Conservation (phyloP, 2,888 invertebrate species). For the Sicus ferrugineus region DNA sequence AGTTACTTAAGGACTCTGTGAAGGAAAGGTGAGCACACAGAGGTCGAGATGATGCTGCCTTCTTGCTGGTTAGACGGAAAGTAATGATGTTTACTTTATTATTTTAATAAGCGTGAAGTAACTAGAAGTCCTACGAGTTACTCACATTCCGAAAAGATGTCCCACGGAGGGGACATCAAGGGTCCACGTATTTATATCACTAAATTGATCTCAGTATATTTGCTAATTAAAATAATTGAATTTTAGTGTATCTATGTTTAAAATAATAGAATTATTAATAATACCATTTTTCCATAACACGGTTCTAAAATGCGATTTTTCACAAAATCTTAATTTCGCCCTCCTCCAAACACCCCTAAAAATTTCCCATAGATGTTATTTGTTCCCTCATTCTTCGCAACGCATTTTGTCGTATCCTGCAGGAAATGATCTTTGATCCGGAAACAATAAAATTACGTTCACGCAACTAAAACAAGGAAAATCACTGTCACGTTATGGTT, state of each 20-base stretch:
- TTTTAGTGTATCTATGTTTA: neutral
- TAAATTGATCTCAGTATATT: too few species aligned
- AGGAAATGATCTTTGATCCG: slow-evolving; percentile 64
- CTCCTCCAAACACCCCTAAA: neutral
- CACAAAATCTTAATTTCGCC: neutral
- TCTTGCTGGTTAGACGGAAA: slow-evolving; percentile 1
- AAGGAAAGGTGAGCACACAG: neutral
- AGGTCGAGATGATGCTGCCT: neutral
- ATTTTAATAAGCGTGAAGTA: neutral
- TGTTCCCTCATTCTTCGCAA: slow-evolving; percentile 20
- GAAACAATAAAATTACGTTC: slow-evolving; percentile 57
- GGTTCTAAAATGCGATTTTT: too few species aligned
- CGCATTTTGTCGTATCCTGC: slow-evolving; percentile 53
- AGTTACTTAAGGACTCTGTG: neutral
- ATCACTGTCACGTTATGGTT: slow-evolving; percentile 45
- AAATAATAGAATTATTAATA: too few species aligned
- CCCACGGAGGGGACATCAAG: too few species aligned
- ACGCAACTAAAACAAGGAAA: slow-evolving; percentile 43
- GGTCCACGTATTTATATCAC: too few species aligned
- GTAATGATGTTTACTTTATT: neutral
- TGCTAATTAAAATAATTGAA: neutral
- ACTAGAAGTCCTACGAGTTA: too few species aligned
- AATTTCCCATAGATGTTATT: slow-evolving; percentile 6
- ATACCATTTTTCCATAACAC: too few species aligned
- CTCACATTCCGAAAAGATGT: too few species aligned